phyloP scores from a whole-genome alignment of 1,140 invertebrate species.

The Lepidurus apus region DNA sequence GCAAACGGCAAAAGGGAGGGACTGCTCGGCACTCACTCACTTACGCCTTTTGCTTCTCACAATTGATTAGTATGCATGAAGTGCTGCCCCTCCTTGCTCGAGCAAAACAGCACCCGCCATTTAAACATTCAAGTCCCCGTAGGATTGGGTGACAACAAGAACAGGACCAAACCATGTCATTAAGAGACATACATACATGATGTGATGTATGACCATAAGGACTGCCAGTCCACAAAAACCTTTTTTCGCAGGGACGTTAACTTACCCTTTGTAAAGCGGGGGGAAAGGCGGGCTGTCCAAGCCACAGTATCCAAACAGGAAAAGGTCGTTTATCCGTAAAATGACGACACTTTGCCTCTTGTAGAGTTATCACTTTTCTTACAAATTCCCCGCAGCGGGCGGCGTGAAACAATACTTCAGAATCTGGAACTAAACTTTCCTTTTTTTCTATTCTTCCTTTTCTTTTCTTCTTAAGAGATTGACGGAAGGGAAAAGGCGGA shows the following conservation, averaged over 20 bases:
- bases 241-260: not conserved
- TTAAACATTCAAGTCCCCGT: slow-evolving; percentile 21
- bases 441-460: no score
- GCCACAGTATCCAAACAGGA: not conserved
- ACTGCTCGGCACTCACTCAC: not conserved
- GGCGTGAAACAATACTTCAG: no score
- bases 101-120: not conserved
- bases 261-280: not conserved
- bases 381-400: no score
- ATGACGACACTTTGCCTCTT: not conserved
- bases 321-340: not conserved
- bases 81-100: slow-evolving; percentile 1
- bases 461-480: no score
- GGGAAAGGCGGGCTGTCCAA: not conserved
- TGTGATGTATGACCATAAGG: not conserved
- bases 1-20: not conserved
- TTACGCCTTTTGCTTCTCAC: slow-evolving; percentile 8
- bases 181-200: not conserved
- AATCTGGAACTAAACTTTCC: no score
- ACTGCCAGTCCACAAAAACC: not conserved
- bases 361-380: not conserved
- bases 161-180: slow-evolving; percentile 13
- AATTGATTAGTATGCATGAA: slow-evolving; percentile 20
- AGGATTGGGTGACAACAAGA: slow-evolving; percentile 17
- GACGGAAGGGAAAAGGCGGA: no score